phyloP scores from a whole-genome alignment of 2,888 invertebrate species.

The Candidula unifasciata region DNA sequence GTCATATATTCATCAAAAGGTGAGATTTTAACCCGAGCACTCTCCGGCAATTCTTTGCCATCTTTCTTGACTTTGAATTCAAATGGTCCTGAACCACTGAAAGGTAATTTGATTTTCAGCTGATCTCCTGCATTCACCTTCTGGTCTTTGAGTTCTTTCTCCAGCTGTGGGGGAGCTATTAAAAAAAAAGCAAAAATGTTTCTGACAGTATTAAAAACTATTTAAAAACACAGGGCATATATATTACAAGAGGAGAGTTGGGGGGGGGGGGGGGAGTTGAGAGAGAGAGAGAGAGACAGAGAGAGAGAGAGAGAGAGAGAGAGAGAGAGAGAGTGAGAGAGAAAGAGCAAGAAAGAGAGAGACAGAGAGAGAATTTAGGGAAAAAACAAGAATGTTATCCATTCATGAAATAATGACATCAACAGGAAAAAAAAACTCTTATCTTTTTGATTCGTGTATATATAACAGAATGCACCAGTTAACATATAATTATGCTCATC shows the following conservation, averaged over 20 bases:
- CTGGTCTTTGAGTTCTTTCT: conserved; percentile 92
- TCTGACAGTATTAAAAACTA: no score
- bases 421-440: no score
- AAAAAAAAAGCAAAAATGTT: conserved; percentile 19
- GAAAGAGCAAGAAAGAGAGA: no score
- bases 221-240: no score
- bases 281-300: conserved; percentile 23
- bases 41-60: conserved; percentile 84
- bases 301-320: conserved; percentile 34
- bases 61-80: conserved; percentile 90
- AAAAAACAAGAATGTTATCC: no score
- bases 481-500: no score
- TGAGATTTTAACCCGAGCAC: conserved; percentile 73
- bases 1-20: conserved; percentile 96
- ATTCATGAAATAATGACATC: no score
- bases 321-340: no score
- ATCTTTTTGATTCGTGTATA: no score
- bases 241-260: no score
- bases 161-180: conserved; percentile 85
- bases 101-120: conserved; percentile 97
- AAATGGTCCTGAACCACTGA: conserved; percentile 96
- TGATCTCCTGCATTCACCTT: conserved; percentile 96
- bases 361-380: no score
- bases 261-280: background rate
- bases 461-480: no score